phyloP scores from a whole-genome alignment of 1,140 invertebrate species.

The Platyscapa corneri region DNA sequence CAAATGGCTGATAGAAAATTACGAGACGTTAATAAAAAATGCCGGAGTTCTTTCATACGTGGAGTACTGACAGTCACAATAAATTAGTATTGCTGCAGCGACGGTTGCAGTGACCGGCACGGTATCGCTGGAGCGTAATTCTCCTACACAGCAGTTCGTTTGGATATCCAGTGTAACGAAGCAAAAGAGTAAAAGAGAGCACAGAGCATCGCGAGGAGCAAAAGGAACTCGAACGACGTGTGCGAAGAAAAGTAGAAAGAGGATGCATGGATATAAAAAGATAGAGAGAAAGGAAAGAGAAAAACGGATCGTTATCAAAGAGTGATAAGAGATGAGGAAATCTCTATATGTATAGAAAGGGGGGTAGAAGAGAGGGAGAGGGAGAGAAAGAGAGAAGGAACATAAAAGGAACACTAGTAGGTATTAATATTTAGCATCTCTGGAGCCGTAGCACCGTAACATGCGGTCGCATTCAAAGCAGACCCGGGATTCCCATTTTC shows the following conservation, averaged over 20 bases:
- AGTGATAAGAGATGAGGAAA: constrained; percentile 38
- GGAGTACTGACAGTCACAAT: background rate
- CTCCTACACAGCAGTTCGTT: constrained; percentile 50
- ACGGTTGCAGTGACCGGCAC: background rate
- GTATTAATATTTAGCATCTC: constrained; percentile 74
- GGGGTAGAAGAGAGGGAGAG: constrained; percentile 33
- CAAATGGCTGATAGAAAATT: too few relatives aligned
- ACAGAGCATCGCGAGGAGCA: background rate
- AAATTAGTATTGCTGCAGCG: background rate
- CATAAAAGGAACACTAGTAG: constrained; percentile 69
- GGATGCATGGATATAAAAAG: constrained; percentile 15
- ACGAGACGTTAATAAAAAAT: too few relatives aligned
- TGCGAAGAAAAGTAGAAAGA: constrained; percentile 20
- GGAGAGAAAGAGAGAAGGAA: constrained; percentile 53
- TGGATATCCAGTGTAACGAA: background rate
- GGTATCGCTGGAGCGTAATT: constrained; percentile 49
- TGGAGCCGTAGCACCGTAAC: constrained; percentile 62
- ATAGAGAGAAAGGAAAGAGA: constrained; percentile 38
- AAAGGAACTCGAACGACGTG: background rate
- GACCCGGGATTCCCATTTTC: constrained; percentile 64
- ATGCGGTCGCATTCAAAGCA: constrained; percentile 65
- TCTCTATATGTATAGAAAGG: background rate
- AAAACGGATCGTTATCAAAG: constrained; percentile 49
- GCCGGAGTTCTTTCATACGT: background rate
- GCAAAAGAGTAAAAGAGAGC: background rate